Base-by-base conservation (phyloP, 2,113 vertebrate genomes). In the Zosterops lateralis region DNA sequence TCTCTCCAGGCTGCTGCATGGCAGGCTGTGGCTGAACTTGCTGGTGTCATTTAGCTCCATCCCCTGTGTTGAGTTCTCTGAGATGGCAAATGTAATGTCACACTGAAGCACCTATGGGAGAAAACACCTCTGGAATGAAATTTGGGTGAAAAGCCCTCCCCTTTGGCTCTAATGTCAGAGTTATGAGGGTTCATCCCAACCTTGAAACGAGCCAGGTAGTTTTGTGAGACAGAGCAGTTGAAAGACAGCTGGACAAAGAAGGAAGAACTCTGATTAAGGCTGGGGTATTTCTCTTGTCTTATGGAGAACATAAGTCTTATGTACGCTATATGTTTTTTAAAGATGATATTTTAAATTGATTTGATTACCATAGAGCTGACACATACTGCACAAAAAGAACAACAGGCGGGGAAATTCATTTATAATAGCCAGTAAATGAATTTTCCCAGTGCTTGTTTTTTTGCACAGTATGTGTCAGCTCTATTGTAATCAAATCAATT, bases 401-500 rank as follows among this genome's bases (percentile, higher is more conserved):
- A 95, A 88, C 57, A 65, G 87, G 67, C 54, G 0, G 82, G 54
- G 51, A 96, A 96, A 97, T 95, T 94, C 88, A 95, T 94, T 93
- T 97, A 80, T 94, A 95, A 96, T 94, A 85, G 78, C 62, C 65
- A 93, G 67, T 86, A 84, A 88, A 93, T 96, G 89, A 91, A 96
- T 96, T 95, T 97, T 82, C 68, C 58, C 91, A 92, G 40, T 57
- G 76, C 85, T 87, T 79, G 31, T 92, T 95, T 92, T 93, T 96
- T 90, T 91, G 79, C 44, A 17, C 84, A 91, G 57, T 70, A 42
- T 14, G 54, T 95, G 86, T 94, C 90, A 96, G 92, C 97, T 92
- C 50, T 95, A 54, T 57, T 53, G 80, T 94, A 96, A 96, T 86
- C 88, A 93, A 95, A 96, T 96, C 71, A 89, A 92, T 92, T 96